Percentiles rank a stretch among this genome's conserved stretches.
Conservation (phyloP, 92 coral and sea anemone species). For the Umimayanthus kanabou region DNA sequence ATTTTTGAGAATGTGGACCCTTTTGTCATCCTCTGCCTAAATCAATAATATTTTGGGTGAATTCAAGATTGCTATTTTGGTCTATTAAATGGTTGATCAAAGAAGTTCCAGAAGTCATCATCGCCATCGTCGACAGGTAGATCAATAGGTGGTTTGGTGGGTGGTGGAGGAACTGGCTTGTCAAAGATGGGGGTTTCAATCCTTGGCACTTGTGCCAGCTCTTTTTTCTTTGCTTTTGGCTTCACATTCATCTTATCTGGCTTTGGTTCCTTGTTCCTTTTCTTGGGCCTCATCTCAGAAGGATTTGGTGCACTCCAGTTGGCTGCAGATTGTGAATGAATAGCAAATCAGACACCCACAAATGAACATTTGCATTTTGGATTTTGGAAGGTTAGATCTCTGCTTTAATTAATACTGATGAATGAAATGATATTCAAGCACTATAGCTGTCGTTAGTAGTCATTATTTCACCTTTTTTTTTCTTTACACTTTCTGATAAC, state of each 20-base stretch:
- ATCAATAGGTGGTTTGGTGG: slow-evolving; percentile 28
- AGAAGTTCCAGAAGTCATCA: slow-evolving; percentile 94
- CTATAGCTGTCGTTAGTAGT: too few relatives aligned
- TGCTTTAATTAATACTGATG: too few relatives aligned
- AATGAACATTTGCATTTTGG: too few relatives aligned
- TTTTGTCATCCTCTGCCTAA: neutral
- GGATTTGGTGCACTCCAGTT: slow-evolving; percentile 65
- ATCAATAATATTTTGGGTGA: neutral
- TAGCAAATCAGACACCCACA: neutral
- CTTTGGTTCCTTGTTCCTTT: slow-evolving; percentile 38
- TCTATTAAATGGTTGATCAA: slow-evolving; percentile 85
- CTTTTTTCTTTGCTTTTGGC: slow-evolving; percentile 73
- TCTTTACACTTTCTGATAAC: neutral
- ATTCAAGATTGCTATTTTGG: slow-evolving; percentile 32
- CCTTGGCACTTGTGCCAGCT: slow-evolving; percentile 49
- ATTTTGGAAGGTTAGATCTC: too few relatives aligned
- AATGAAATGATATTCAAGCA: too few relatives aligned
- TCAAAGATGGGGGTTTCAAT: slow-evolving; percentile 44
- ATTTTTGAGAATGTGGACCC: too few relatives aligned
- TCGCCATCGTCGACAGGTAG: slow-evolving; percentile 55
- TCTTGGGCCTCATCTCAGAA: slow-evolving; percentile 40
- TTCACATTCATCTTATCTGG: slow-evolving; percentile 39
- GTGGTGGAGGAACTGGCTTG: slow-evolving; percentile 30
- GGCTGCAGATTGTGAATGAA: slow-evolving; percentile 46
- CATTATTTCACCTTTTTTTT: too few relatives aligned